These are phyloP conservation scores for Tribolium madens DNA, from an alignment of 1,140 invertebrate species.

Conservation along the genomic window DNA sequence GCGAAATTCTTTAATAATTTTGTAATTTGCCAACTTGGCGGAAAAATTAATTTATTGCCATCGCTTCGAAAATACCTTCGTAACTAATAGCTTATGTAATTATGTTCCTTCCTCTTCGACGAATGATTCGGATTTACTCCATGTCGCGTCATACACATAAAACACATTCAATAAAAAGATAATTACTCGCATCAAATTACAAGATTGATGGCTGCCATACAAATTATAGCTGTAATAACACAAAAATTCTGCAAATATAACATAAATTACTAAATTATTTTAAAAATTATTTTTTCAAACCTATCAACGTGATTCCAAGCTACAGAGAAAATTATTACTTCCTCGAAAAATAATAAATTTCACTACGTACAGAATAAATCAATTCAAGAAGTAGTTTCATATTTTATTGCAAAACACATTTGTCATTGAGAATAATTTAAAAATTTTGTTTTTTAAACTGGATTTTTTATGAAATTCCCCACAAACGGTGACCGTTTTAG, in stretches of 20 bases:
- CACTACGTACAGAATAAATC: neutral
- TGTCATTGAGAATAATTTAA: neutral
- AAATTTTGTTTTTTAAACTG: neutral
- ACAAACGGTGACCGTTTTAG: conserved; percentile 3
- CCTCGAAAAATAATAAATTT: neutral
- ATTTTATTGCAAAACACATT: neutral
- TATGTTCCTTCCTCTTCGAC: neutral
- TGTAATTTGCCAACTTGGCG: conserved; percentile 17
- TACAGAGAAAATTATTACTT: neutral
- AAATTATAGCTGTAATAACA: neutral
- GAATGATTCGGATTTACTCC: neutral
- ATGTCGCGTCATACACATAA: neutral
- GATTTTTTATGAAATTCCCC: conserved; percentile 5
- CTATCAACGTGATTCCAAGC: neutral
- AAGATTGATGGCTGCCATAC: neutral
- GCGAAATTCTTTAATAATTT: conserved; percentile 11
- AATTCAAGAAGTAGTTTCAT: too few relatives aligned
- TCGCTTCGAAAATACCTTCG: conserved; percentile 1
- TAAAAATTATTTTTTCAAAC: neutral
- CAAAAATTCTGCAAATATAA: neutral
- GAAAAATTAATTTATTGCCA: neutral
- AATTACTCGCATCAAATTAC: neutral
- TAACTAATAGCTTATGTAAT: neutral
- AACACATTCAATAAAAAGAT: neutral
- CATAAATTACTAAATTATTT: neutral